Evolutionary conservation across 2,113 vertebrate genomes (phyloP).

Genomic region (Ailuropoda melanoleuca): DNA sequence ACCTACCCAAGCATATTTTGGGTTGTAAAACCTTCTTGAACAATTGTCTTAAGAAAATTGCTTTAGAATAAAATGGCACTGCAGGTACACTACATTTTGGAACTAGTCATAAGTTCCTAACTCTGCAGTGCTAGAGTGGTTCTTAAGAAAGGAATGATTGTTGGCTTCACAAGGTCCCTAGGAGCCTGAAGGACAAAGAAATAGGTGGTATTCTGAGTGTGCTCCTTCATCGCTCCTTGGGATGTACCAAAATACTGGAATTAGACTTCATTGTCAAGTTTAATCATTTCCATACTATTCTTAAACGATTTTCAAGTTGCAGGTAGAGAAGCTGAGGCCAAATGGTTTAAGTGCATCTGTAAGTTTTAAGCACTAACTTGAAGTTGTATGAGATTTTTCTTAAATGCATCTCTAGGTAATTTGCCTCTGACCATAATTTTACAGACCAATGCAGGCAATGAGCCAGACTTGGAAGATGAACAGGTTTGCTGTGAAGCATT

Average conservation of each 20-base stretch:
- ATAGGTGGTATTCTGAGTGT: neutral
- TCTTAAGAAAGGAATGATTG: neutral
- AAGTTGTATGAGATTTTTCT: constrained; percentile 52
- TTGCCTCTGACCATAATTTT: constrained; percentile 70
- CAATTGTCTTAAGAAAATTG: neutral
- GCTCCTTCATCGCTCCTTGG: neutral
- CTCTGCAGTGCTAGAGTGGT: neutral
- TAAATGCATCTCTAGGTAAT: constrained; percentile 32
- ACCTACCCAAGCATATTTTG: neutral
- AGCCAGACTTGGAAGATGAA: constrained; percentile 96
- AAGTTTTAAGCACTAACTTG: constrained; percentile 38
- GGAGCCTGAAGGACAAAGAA: neutral
- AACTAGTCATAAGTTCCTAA: neutral
- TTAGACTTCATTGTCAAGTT: neutral
- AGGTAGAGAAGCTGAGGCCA: neutral
- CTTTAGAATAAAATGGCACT: neutral
- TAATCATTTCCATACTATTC: neutral
- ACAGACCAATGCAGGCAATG: constrained; percentile 96
- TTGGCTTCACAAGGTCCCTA: constrained; percentile 2
- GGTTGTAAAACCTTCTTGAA: constrained; percentile 6
- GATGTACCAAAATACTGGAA: neutral
- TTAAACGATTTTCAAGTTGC: neutral
- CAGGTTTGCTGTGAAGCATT: constrained; percentile 99
- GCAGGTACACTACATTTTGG: neutral
- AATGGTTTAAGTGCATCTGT: neutral